phyloP scores from a whole-genome alignment of 2,888 invertebrate species.

The Xanthia togata region DNA sequence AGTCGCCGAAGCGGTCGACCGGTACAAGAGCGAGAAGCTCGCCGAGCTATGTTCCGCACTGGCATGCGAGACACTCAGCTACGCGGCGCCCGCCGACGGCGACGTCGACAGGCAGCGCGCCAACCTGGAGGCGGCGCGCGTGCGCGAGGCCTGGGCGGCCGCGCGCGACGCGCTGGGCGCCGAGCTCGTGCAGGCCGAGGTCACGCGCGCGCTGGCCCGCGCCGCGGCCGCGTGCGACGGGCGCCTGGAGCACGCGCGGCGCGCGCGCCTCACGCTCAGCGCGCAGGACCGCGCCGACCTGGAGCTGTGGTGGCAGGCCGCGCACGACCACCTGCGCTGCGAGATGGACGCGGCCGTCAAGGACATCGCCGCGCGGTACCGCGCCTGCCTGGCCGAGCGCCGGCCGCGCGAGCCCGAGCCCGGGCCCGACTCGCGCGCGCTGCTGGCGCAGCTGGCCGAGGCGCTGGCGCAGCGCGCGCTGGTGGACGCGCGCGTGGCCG shows the following conservation, averaged over 20 bases:
- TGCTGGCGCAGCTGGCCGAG: constrained; percentile 74
- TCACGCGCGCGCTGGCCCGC: constrained; percentile 93
- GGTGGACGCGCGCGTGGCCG: constrained; percentile 94
- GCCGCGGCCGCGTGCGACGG: constrained; percentile 93
- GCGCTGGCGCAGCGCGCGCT: constrained; percentile 83
- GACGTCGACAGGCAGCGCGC: constrained; percentile 83
- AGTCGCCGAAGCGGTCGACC: constrained; percentile 91
- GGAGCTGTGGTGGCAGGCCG: constrained; percentile 94
- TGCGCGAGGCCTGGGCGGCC: constrained; percentile 94
- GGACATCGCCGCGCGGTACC: constrained; percentile 92
- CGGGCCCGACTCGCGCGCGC: constrained; percentile 75
- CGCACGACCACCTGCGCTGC: constrained; percentile 92
- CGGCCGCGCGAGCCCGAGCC: constrained; percentile 80
- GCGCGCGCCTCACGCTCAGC: constrained; percentile 91
- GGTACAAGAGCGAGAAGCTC: constrained; percentile 93
- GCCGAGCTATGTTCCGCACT: constrained; percentile 93
- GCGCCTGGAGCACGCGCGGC: constrained; percentile 89
- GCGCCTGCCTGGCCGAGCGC: constrained; percentile 89
- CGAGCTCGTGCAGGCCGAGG: constrained; percentile 94
- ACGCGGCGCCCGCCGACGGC: constrained; percentile 86
- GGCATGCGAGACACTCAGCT: constrained; percentile 92
- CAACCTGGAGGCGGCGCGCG: constrained; percentile 91
- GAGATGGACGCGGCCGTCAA: constrained; percentile 93
- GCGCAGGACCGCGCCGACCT: constrained; percentile 92
- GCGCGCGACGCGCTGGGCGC: constrained; percentile 94